Conservation (phyloP, 2,888 invertebrate species). For the Abscondita cerata region DNA sequence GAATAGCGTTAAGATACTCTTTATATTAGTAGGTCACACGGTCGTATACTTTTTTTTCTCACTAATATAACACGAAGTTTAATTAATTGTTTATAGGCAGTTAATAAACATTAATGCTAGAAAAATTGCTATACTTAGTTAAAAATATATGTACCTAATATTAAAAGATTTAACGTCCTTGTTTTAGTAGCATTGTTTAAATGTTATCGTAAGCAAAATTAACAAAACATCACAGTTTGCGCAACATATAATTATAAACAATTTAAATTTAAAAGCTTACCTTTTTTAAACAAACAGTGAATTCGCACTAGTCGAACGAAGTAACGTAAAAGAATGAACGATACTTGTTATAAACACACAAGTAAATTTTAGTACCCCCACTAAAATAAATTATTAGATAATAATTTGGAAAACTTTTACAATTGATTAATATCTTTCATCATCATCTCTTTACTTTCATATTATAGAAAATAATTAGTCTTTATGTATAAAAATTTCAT, state of each 20-base stretch:
- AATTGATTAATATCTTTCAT: constrained; percentile 1
- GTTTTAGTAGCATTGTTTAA: too few relatives aligned
- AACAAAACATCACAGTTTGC: not conserved
- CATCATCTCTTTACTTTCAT: constrained; percentile 9
- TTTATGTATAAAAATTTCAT: too few relatives aligned
- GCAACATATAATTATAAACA: not conserved
- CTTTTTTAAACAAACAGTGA: not conserved
- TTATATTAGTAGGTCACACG: constrained; percentile 23
- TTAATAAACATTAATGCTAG: too few relatives aligned
- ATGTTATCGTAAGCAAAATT: not conserved
- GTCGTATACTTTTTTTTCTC: not conserved
- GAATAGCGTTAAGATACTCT: constrained; percentile 9
- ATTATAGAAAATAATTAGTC: not conserved
- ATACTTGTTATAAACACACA: constrained; percentile 1
- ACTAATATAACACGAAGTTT: too few relatives aligned
- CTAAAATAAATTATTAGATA: not conserved
- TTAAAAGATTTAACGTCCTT: too few relatives aligned
- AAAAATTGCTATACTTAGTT: too few relatives aligned
- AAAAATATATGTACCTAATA: too few relatives aligned
- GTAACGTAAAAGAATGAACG: not conserved
- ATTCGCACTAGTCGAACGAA: too few relatives aligned
- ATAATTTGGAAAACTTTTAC: too few relatives aligned
- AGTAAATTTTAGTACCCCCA: constrained; percentile 4
- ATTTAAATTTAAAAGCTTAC: not conserved
- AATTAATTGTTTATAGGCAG: too few relatives aligned